Conservation (phyloP, 2,113 vertebrate species). For the Sebastes schlegelii region DNA sequence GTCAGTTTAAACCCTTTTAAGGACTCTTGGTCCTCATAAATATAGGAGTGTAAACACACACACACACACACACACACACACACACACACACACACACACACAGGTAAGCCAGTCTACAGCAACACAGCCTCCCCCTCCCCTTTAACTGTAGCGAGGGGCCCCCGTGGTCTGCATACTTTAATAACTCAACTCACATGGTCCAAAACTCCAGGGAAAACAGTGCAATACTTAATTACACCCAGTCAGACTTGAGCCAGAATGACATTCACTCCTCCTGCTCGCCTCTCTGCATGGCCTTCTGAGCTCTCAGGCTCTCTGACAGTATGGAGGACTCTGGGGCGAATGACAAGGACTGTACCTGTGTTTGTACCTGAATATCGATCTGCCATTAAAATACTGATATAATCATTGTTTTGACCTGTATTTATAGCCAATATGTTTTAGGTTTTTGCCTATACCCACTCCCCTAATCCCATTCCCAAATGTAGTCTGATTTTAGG, state of each 20-base stretch:
- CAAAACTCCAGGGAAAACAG: constrained; percentile 61
- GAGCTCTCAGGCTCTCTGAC: constrained; percentile 27
- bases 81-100: constrained; percentile 40
- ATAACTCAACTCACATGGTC: constrained; percentile 77
- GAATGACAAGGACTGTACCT: not conserved
- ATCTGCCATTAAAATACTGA: not conserved
- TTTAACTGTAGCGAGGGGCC: constrained; percentile 65
- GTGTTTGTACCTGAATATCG: not conserved
- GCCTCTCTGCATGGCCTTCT: constrained; percentile 18
- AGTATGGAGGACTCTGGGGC: constrained; percentile 1
- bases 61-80: not conserved
- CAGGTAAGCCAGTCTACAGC: constrained; percentile 57
- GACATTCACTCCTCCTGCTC: constrained; percentile 59
- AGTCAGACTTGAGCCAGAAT: constrained; percentile 67
- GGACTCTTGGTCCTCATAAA: constrained; percentile 5
- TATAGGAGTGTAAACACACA: constrained; percentile 16
- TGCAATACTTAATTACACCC: constrained; percentile 73
- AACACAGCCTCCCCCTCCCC: constrained; percentile 40
- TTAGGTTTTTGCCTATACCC: not conserved
- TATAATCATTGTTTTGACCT: constrained; percentile 4
- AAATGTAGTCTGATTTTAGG: not conserved
- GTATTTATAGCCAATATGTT: not conserved
- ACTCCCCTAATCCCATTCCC: not conserved
- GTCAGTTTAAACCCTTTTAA: not conserved
- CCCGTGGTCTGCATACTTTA: constrained; percentile 78